These are phyloP conservation scores for Agriopis aurantiaria DNA, from an alignment of 2,888 invertebrate species.

Conservation along the genomic window DNA sequence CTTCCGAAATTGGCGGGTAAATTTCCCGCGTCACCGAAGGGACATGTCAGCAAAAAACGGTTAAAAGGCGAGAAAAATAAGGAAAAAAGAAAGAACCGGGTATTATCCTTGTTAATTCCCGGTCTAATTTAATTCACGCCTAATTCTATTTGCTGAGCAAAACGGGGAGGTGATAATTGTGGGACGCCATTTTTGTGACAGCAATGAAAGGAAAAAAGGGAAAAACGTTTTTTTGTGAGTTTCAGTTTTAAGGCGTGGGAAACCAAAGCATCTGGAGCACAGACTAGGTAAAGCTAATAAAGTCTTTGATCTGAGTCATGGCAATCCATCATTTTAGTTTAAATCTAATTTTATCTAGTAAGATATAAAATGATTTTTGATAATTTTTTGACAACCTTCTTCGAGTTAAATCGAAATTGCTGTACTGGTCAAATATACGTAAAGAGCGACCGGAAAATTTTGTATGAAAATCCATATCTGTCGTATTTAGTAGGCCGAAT, in stretches of 20 bases:
- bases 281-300: too few species aligned
- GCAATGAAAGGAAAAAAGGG: constrained; percentile 60
- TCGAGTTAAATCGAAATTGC: too few species aligned
- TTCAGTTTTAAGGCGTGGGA: constrained; percentile 66
- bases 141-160: constrained; percentile 85
- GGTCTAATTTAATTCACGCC: constrained; percentile 84
- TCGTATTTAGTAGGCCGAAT: too few species aligned
- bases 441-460: too few species aligned
- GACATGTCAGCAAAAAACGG: constrained; percentile 66
- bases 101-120: constrained; percentile 86
- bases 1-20: constrained; percentile 46
- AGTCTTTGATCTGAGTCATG: constrained; percentile 45
- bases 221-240: constrained; percentile 65
- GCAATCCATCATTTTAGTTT: constrained; percentile 43
- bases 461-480: too few species aligned
- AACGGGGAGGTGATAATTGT: constrained; percentile 85
- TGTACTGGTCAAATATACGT: too few species aligned
- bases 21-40: constrained; percentile 45
- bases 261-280: constrained; percentile 51
- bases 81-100: constrained; percentile 75
- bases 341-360: constrained; percentile 22
- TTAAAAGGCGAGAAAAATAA: constrained; percentile 73
- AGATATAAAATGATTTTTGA: too few species aligned
- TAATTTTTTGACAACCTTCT: too few species aligned
- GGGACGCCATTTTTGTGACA: constrained; percentile 73